These are phyloP conservation scores for Scolopax rusticola DNA, from an alignment of 2,797 vertebrate genomes.

Conservation along the genomic window DNA sequence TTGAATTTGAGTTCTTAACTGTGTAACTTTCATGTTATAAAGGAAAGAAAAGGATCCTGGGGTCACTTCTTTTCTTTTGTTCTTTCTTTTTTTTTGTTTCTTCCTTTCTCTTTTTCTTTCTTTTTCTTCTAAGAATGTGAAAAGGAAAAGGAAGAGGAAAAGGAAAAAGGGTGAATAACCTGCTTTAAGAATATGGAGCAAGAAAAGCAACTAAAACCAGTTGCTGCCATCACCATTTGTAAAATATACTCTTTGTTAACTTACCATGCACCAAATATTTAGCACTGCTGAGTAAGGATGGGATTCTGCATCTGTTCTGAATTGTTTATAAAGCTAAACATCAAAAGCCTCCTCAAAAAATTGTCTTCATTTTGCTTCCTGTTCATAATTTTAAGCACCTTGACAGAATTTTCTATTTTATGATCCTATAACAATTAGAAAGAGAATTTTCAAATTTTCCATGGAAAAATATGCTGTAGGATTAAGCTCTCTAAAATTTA, in stretches of 20 bases:
- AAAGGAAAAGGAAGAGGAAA: background rate
- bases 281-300: background rate
- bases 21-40: background rate
- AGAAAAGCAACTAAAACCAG: background rate
- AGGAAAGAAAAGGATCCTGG: background rate
- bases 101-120: no score
- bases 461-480: background rate
- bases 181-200: background rate
- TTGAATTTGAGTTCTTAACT: background rate
- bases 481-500: background rate
- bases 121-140: background rate
- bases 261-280: background rate
- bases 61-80: background rate
- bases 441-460: background rate
- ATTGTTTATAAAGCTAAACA: background rate
- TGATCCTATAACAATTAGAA: background rate
- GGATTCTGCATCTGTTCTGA: background rate
- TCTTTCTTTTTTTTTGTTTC: no score
- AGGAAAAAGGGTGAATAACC: fast-evolving
- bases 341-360: background rate
- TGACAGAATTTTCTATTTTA: background rate
- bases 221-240: background rate
- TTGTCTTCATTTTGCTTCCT: background rate
- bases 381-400: background rate
- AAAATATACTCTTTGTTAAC: background rate